Base-by-base conservation (phyloP, 2,888 invertebrate species). In the Apodemia duryi region DNA sequence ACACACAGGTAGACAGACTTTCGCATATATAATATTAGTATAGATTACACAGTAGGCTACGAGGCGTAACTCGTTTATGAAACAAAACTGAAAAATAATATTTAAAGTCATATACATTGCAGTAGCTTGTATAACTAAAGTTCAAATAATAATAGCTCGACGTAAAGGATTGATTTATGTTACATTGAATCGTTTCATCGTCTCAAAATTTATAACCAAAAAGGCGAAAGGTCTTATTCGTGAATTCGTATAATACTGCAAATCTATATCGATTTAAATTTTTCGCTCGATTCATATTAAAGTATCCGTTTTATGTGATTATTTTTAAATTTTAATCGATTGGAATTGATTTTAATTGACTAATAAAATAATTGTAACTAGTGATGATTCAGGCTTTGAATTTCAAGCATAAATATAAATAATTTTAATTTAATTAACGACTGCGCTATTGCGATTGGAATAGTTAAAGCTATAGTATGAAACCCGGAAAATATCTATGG, bases 121-220 rank as follows among this genome's bases (percentile, higher is more conserved):
- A 35, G 6, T 13, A 35, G 57, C 57, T 13, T 13, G 13, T 13
- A 13, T 4, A 32, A 35, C 2, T 57, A 13, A 29, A 57, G 69
- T 73, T 75, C 69, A 62, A 71, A 72, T 78, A 77, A 77, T 79
- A 77, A 79, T 76, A 78, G 79, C 75, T 72, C 77, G 74, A 65
- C 70, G 77, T 74, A 73, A 73, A 68, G 73, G 73, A 72, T 70
- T 68, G 71, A 72, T 76, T 78, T 79, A 76, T 73, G 74, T 76
- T 77, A 73, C 70, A 70, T 79, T 80, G 78, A 79, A 79, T 77
- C 77, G 77, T 75, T 75, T 77, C 32, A 57, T 75, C 75, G 75
- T 77, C 75, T 81, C 78, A 78, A 81, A 84, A 84, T 82, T 75
- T 57, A 49, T n/a, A 32, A 57, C 69, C 68, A 66, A 67, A 69